Percentiles rank a stretch among this genome's conserved stretches.
phyloP scores from a whole-genome alignment of 1,140 invertebrate species.

The Trichonephila inaurata region DNA sequence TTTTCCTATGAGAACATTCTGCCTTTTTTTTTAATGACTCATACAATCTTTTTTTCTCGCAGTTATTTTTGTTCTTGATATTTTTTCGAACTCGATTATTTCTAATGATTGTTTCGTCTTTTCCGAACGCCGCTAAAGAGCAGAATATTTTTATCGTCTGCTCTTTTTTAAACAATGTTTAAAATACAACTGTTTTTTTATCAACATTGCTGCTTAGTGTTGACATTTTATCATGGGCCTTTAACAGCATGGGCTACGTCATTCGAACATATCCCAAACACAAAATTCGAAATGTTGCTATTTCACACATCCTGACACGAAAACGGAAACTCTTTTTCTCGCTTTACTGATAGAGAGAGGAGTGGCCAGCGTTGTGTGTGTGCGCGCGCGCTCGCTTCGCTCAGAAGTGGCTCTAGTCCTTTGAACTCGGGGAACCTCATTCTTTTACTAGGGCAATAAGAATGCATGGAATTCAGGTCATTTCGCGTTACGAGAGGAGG shows the following conservation, averaged over 20 bases:
- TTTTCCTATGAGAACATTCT: no score
- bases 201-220: no score
- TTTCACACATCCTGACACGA: constrained; percentile 36
- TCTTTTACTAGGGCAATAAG: constrained; percentile 76
- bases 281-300: not conserved
- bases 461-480: constrained; percentile 74
- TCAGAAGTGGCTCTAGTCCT: constrained; percentile 71
- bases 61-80: no score
- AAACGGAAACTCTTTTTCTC: constrained; percentile 51
- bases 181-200: no score
- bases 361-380: not conserved
- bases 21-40: no score
- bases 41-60: no score
- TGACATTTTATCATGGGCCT: no score
- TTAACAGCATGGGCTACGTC: not conserved
- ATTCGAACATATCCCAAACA: not conserved
- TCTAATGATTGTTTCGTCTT: no score
- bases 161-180: no score
- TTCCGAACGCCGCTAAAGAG: no score
- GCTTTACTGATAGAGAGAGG: not conserved
- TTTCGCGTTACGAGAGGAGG: constrained; percentile 56
- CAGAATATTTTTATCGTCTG: no score
- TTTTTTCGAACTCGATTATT: no score
- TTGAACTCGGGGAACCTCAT: constrained; percentile 75
- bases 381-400: constrained; percentile 1